These are phyloP conservation scores for Porites rus DNA, from an alignment of 92 coral and sea anemone genomes.

Conservation along the genomic window DNA sequence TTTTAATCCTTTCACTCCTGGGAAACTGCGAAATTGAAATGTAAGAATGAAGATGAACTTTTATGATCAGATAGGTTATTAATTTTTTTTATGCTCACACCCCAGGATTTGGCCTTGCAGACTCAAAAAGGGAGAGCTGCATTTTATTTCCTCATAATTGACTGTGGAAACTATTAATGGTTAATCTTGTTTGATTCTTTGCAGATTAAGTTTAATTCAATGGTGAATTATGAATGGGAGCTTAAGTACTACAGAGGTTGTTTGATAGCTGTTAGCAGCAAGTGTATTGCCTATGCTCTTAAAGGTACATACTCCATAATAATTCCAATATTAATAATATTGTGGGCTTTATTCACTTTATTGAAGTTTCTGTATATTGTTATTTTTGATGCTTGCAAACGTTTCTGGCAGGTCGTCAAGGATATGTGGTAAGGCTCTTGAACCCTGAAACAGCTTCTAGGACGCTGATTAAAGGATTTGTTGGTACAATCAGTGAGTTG, in stretches of 20 bases:
- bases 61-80: too few relatives aligned
- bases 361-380: too few relatives aligned
- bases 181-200: background rate
- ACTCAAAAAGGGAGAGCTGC: too few relatives aligned
- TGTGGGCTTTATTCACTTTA: too few relatives aligned
- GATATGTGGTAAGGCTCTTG: conserved; percentile 87
- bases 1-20: too few relatives aligned
- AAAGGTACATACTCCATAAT: conserved; percentile 69
- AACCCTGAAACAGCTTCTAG: conserved; percentile 90
- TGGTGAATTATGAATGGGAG: conserved; percentile 99
- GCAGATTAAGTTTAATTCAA: conserved; percentile 91
- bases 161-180: background rate
- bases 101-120: too few relatives aligned
- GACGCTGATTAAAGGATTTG: conserved; percentile 92
- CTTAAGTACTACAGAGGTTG: conserved; percentile 93
- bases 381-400: background rate
- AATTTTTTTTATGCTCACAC: too few relatives aligned
- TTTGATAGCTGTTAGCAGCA: conserved; percentile 84
- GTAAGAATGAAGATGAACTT: too few relatives aligned
- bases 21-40: too few relatives aligned
- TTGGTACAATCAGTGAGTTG: conserved; percentile 91
- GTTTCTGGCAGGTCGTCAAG: conserved; percentile 78
- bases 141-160: background rate
- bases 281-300: conserved; percentile 92
- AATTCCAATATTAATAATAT: too few relatives aligned